Evolutionary conservation across 2,113 vertebrate genomes (phyloP).

Genomic region (Myodes glareolus): DNA sequence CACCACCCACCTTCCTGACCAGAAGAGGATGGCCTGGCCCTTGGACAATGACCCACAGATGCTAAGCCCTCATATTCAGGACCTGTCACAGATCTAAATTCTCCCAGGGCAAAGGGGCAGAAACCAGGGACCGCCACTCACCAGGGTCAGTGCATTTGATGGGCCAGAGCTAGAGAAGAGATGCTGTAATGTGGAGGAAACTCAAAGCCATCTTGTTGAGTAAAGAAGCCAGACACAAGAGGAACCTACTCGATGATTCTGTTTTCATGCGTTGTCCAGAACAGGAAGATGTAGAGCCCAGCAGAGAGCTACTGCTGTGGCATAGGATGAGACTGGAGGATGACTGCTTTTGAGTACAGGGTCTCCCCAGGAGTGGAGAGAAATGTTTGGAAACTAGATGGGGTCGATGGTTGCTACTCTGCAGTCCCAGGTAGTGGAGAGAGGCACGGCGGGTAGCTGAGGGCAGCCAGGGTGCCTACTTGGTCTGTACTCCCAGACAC

Average conservation of each 20-base stretch:
- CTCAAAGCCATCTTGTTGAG: background rate
- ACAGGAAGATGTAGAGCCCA: background rate
- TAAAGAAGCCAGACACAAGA: background rate
- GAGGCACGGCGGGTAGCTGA: background rate
- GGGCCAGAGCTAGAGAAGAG: background rate
- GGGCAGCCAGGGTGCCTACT: too few relatives aligned
- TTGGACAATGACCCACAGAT: background rate
- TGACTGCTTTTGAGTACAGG: too few relatives aligned
- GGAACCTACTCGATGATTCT: background rate
- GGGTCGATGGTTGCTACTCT: background rate
- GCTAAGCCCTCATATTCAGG: background rate
- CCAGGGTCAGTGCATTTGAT: background rate
- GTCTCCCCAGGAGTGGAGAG: background rate
- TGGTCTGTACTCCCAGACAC: background rate
- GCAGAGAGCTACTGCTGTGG: too few relatives aligned
- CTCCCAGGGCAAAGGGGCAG: background rate
- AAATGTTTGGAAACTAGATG: background rate
- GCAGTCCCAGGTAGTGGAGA: background rate
- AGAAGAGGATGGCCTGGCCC: background rate
- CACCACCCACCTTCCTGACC: background rate
- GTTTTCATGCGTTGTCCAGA: background rate
- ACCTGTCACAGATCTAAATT: background rate
- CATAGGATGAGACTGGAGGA: background rate
- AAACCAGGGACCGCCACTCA: background rate
- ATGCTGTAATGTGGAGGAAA: background rate